phyloP scores from a whole-genome alignment of 2,113 vertebrate species.

The Epinephelus fuscoguttatus region DNA sequence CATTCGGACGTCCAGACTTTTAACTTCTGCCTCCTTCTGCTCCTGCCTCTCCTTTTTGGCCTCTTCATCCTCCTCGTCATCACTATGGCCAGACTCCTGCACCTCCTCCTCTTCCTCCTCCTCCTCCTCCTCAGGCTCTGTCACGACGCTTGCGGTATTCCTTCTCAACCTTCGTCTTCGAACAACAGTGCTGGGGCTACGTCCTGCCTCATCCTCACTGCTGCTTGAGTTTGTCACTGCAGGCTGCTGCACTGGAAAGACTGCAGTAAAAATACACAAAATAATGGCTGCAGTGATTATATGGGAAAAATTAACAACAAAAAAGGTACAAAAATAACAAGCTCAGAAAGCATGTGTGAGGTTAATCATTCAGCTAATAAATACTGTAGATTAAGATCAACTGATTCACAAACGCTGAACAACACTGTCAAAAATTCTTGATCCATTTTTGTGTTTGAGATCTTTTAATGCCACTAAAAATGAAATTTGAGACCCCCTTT shows the following conservation, averaged over 20 bases:
- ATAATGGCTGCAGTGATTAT: background rate
- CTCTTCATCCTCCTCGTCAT: conserved; percentile 80
- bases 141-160: conserved; percentile 75
- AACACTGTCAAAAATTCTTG: background rate
- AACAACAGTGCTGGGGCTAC: conserved; percentile 72
- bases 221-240: conserved; percentile 86
- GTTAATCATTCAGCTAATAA: conserved; percentile 36
- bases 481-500: too few species aligned
- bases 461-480: too few species aligned
- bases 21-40: conserved; percentile 61
- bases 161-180: conserved; percentile 89
- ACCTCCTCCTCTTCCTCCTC: conserved; percentile 79
- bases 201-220: conserved; percentile 83
- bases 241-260: conserved; percentile 67
- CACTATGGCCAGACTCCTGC: conserved; percentile 69
- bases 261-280: conserved; percentile 56
- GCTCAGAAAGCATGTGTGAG: conserved; percentile 3
- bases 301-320: background rate
- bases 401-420: background rate
- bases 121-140: conserved; percentile 86
- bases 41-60: conserved; percentile 49
- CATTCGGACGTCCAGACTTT: background rate
- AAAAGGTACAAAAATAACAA: background rate
- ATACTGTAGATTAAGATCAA: background rate
- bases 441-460: background rate